phyloP scores from a whole-genome alignment of 2,113 vertebrate species.

The Scomber japonicus region DNA sequence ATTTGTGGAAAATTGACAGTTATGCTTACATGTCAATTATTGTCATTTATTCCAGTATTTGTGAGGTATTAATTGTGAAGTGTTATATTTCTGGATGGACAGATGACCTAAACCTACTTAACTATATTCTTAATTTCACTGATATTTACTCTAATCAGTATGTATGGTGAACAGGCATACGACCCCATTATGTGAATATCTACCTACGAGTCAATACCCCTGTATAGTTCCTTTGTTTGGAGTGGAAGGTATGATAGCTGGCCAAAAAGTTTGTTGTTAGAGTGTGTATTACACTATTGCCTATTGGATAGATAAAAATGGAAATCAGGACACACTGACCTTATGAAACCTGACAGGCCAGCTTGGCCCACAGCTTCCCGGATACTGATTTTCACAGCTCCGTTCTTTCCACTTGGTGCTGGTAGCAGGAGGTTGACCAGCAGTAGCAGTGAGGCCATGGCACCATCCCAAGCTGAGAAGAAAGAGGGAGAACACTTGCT shows the following conservation, averaged over 20 bases:
- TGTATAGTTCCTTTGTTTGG: background rate
- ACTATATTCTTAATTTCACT: too few species aligned
- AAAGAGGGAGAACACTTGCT: background rate
- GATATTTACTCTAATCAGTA: too few species aligned
- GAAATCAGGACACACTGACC: slow-evolving; percentile 8
- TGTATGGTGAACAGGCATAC: background rate
- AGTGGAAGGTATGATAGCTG: background rate
- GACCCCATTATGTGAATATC: background rate
- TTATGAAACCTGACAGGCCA: slow-evolving; percentile 18
- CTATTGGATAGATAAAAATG: slow-evolving; percentile 1
- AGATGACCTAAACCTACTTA: too few species aligned
- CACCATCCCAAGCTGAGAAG: slow-evolving; percentile 29
- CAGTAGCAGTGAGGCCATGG: slow-evolving; percentile 17
- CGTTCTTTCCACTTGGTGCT: slow-evolving; percentile 17
- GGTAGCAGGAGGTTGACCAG: slow-evolving; percentile 28
- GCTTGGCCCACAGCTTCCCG: slow-evolving; percentile 7
- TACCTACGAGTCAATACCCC: background rate
- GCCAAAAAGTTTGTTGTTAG: background rate
- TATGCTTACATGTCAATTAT: too few species aligned
- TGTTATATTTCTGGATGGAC: too few species aligned
- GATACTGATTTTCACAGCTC: slow-evolving; percentile 16
- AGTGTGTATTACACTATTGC: background rate
- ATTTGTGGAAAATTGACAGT: too few species aligned
- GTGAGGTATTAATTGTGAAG: background rate
- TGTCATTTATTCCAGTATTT: too few species aligned